Evolutionary conservation across 2,113 vertebrate species (phyloP), one percentile per base, ranked within the genome.

Genomic region (Rhinolophus sinicus): DNA sequence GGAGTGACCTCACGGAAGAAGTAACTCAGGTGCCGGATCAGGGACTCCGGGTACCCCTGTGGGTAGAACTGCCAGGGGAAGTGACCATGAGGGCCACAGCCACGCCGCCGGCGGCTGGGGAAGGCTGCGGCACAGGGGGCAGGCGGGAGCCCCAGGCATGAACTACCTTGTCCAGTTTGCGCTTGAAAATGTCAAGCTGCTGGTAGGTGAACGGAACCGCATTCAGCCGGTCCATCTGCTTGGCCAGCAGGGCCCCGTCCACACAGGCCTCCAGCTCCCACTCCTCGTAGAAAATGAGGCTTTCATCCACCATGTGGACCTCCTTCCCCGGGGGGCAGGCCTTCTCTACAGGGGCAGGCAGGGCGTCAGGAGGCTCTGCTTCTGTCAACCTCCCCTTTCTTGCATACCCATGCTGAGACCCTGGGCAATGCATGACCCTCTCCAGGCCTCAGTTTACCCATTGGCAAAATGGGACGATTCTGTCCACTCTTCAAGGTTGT

Each of bases 181-280:
- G 15, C 96, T 98, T 99, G 0, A 99, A 33, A 47, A 96, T 44
- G 6, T 2, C 3, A 33, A 98, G 65, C 11, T 99, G 99, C 1
- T 97, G 2, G 1, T 52, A 1, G 73, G 30, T 98, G 97, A 99
- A 99, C 40, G 98, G 0, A 1, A 98, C 33, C 1, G 0, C 2
- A 4, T 97, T 30, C 4, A 99, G 13, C 0, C 0, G 54, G 12
- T 75, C 47, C 54, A 98, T 67, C 26, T 97, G 81, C 0, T 64
- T 21, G 0, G 75, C 85, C 93, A 98, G 60, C 60, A 96, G 89
- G 5, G 70, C 6, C 0, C 96, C 97, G 0, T 78, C 40, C 77
- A 99, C 95, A 44, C 99, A 99, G 44, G 44, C 87, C 0, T 5
- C 96, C 52, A 99, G 73, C 18, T 98, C 18, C 80, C 92, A 33